These are phyloP conservation scores for Chelon labrosus DNA, from an alignment of 2,797 vertebrate species.

Conservation along the genomic window DNA sequence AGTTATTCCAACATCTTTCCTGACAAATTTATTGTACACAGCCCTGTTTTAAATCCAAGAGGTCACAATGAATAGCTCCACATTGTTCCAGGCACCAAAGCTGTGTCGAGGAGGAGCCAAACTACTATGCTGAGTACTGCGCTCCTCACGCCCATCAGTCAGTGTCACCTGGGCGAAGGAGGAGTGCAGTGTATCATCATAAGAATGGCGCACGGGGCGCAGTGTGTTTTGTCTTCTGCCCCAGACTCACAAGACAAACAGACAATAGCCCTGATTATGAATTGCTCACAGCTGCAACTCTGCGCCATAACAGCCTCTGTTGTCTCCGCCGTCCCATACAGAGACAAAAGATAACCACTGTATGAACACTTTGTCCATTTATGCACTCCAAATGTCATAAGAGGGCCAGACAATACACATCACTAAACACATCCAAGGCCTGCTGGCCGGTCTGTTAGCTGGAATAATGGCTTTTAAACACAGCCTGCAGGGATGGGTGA, in stretches of 20 bases:
- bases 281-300: conserved; percentile 54
- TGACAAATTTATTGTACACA: too few species aligned
- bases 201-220: conserved; percentile 13
- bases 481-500: conserved; percentile 71
- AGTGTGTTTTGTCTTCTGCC: conserved; percentile 36
- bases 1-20: too few species aligned
- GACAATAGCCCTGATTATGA: conserved; percentile 56
- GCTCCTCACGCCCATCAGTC: conserved; percentile 42
- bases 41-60: too few species aligned
- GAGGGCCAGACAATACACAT: conserved; percentile 71
- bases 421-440: conserved; percentile 72
- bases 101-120: background rate
- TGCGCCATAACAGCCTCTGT: conserved; percentile 19
- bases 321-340: conserved; percentile 43
- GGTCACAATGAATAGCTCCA: background rate
- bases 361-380: conserved; percentile 71
- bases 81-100: background rate
- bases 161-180: conserved; percentile 46
- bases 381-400: conserved; percentile 68
- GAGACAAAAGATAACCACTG: conserved; percentile 47
- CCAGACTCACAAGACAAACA: conserved; percentile 35
- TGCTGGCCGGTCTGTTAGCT: conserved; percentile 68
- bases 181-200: conserved; percentile 31
- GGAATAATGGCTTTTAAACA: conserved; percentile 79
- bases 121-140: conserved; percentile 1